Conservation (phyloP, 2,888 invertebrate genomes). For the Lochmaea crataegi region DNA sequence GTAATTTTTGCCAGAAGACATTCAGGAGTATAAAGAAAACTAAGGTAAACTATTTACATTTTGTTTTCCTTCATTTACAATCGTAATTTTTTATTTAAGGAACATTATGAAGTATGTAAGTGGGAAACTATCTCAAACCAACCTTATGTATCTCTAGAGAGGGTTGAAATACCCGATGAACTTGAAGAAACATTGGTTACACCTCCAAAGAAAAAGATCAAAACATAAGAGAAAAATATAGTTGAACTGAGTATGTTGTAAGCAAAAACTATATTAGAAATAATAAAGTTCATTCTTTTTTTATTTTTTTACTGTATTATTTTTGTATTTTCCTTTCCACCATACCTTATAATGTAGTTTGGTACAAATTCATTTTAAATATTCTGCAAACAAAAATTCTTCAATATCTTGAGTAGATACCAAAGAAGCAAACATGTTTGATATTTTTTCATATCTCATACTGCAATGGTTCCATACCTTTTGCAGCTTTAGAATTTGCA, state of each 20-base stretch:
- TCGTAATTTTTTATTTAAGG: neutral
- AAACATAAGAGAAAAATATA: neutral
- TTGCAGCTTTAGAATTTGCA: conserved; percentile 69
- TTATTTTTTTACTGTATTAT: too few relatives aligned
- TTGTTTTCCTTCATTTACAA: too few relatives aligned
- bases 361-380: too few relatives aligned
- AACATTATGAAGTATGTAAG: neutral
- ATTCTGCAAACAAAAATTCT: too few relatives aligned
- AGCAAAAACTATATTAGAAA: too few relatives aligned
- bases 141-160: neutral
- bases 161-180: neutral
- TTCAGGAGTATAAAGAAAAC: conserved; percentile 34
- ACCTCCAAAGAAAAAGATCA: neutral
- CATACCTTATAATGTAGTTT: too few relatives aligned
- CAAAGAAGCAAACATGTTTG: too few relatives aligned
- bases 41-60: conserved; percentile 10
- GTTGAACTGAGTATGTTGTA: too few relatives aligned
- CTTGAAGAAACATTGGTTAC: neutral
- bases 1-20: conserved; percentile 38
- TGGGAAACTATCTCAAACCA: neutral
- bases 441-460: too few relatives aligned
- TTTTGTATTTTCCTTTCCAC: too few relatives aligned
- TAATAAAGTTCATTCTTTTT: too few relatives aligned
- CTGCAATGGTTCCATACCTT: neutral
- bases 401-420: too few relatives aligned